phyloP scores from a whole-genome alignment of 1,140 invertebrate genomes.

The Brachionus rotundiformis region DNA sequence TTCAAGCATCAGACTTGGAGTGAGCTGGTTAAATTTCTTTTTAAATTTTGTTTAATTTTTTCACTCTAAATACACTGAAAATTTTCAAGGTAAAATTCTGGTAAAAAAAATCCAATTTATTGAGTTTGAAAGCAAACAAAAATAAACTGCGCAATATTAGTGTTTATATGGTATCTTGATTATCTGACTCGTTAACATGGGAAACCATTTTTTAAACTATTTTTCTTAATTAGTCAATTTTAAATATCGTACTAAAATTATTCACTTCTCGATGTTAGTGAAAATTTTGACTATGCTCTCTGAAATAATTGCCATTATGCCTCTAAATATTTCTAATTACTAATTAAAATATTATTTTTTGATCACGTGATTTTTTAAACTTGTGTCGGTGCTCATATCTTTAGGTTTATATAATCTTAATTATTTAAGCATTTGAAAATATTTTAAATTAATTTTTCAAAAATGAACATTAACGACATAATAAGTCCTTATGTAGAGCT shows the following conservation, averaged over 20 bases:
- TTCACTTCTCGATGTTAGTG: not conserved
- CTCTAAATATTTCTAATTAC: not conserved
- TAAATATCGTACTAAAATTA: too few species aligned
- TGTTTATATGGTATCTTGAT: not conserved
- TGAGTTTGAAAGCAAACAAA: not conserved
- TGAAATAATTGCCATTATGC: not conserved
- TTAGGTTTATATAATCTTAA: not conserved
- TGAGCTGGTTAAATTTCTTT: too few species aligned
- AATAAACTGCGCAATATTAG: not conserved
- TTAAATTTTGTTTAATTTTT: too few species aligned
- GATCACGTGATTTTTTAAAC: not conserved
- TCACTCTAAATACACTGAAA: too few species aligned
- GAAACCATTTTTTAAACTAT: too few species aligned
- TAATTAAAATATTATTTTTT: not conserved
- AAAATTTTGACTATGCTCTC: not conserved
- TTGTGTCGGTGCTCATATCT: not conserved
- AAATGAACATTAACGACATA: not conserved
- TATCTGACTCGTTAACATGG: not conserved
- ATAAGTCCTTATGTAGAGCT: not conserved
- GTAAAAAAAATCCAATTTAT: too few species aligned
- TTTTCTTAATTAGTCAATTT: too few species aligned
- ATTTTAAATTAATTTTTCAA: not conserved
- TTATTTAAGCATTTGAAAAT: not conserved
- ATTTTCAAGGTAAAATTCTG: too few species aligned
- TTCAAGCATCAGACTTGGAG: too few species aligned